Conservation (phyloP, 2,888 invertebrate species). For the Cryptocephalus moraei region DNA sequence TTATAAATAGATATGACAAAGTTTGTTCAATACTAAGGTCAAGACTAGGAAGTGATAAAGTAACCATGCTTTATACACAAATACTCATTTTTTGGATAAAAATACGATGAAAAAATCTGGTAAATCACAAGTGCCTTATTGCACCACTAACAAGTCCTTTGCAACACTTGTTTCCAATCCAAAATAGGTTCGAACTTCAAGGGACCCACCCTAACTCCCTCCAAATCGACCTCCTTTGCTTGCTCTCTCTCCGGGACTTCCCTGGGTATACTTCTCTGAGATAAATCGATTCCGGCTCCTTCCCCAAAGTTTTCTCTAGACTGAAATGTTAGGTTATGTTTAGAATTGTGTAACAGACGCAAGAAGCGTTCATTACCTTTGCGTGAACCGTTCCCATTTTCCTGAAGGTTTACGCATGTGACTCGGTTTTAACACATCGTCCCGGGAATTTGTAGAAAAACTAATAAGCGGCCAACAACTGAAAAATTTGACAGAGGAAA, state of each 20-base stretch:
- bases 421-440: neutral
- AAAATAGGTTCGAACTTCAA: too few species aligned
- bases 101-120: too few species aligned
- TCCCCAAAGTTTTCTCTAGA: slow-evolving; percentile 17
- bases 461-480: too few species aligned
- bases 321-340: slow-evolving; percentile 22
- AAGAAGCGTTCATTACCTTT: slow-evolving; percentile 28
- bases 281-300: slow-evolving; percentile 9
- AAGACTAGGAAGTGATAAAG: neutral
- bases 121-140: too few species aligned
- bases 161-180: too few species aligned
- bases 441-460: neutral
- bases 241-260: slow-evolving; percentile 16
- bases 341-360: slow-evolving; percentile 11
- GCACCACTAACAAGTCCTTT: too few species aligned
- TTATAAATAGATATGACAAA: too few species aligned
- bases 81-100: neutral
- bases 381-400: slow-evolving; percentile 39
- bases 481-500: too few species aligned
- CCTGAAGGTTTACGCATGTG: neutral
- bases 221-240: slow-evolving; percentile 40
- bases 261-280: slow-evolving; percentile 8
- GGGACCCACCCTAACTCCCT: slow-evolving; percentile 40
- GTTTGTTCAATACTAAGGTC: too few species aligned
- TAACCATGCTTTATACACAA: neutral